Conservation (phyloP, 2,113 vertebrate genomes). For the Aspidoscelis tigris region DNA sequence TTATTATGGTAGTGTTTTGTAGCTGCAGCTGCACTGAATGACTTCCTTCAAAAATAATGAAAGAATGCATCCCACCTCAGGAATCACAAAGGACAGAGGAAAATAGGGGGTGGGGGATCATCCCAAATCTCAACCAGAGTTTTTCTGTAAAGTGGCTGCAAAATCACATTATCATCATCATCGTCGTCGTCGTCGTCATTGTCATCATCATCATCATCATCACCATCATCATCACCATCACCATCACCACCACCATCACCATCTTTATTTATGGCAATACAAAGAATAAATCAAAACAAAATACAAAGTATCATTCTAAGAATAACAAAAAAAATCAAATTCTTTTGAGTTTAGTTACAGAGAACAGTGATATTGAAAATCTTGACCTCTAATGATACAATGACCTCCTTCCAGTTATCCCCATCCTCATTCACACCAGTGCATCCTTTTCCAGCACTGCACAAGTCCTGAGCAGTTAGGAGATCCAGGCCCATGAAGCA, state of each 20-base stretch:
- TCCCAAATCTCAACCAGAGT: not conserved
- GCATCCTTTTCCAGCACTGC: too few species aligned
- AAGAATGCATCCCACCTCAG: not conserved
- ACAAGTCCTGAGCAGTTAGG: too few species aligned
- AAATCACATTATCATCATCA: not conserved
- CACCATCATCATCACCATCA: too few species aligned
- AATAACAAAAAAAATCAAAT: too few species aligned
- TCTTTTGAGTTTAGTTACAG: not conserved
- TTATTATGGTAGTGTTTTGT: not conserved
- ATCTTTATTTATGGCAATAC: too few species aligned
- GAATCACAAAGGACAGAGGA: not conserved
- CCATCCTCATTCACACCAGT: not conserved
- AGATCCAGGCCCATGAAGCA: too few species aligned
- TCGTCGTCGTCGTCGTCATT: too few species aligned
- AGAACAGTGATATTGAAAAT: not conserved
- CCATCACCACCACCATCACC: too few species aligned
- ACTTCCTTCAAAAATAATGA: not conserved
- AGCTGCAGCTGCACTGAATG: not conserved
- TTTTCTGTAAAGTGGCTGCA: not conserved
- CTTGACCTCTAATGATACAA: not conserved
- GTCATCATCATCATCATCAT: too few species aligned
- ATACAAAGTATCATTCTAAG: too few species aligned
- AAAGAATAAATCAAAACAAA: too few species aligned
- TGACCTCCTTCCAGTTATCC: too few species aligned
- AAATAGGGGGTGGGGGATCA: not conserved